Percentiles rank a stretch among this genome's conserved stretches.
Conservation (phyloP, 2,797 vertebrate species). For the Chloroceryle amazona region DNA sequence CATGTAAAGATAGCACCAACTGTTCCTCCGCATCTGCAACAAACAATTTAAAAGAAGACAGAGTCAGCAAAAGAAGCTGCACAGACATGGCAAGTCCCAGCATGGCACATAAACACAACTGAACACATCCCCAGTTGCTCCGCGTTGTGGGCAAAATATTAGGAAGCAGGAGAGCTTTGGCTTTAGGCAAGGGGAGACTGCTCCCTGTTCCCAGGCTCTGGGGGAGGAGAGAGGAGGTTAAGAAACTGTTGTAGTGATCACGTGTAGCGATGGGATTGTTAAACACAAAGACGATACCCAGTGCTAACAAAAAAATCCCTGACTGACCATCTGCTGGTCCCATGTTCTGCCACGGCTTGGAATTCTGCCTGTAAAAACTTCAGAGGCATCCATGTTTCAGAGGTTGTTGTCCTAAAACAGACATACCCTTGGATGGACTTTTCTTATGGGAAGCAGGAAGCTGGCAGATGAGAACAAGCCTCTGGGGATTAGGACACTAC, state of each 20-base stretch:
- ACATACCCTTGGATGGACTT: neutral
- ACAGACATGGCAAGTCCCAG: neutral
- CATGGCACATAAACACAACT: fast-evolving
- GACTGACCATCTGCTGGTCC: neutral
- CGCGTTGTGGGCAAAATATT: fast-evolving
- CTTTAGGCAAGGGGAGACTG: neutral
- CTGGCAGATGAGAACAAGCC: neutral
- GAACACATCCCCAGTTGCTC: neutral
- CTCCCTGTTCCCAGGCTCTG: neutral
- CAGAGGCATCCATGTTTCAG: neutral
- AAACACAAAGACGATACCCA: neutral
- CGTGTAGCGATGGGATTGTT: neutral
- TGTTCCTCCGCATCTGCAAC: conserved; percentile 93
- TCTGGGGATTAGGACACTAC: neutral
- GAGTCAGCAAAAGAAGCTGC: neutral
- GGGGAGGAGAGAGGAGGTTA: neutral
- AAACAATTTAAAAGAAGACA: neutral
- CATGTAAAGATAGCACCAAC: conserved; percentile 96
- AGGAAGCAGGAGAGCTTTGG: neutral
- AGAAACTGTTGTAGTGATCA: neutral
- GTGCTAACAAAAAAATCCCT: neutral
- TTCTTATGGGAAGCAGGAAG: conserved; percentile 53
- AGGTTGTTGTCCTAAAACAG: neutral
- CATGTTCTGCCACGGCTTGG: neutral
- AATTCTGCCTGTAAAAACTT: conserved; percentile 20